These are phyloP conservation scores for Sebastes oblongus DNA, from an alignment of 2,797 vertebrate species.

Conservation along the genomic window DNA sequence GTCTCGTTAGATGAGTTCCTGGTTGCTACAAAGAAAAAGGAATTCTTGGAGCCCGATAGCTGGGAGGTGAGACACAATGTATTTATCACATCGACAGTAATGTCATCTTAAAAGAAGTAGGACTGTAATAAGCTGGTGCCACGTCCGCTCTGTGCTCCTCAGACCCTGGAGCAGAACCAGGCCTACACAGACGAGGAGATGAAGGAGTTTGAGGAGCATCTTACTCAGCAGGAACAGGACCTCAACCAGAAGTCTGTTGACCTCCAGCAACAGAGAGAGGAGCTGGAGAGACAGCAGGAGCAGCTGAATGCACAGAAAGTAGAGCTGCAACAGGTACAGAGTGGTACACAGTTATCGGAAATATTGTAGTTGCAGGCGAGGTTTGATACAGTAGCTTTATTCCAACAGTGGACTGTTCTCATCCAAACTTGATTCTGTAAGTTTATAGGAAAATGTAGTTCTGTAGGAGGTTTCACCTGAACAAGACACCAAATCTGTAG, in stretches of 20 bases:
- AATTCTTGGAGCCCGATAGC: conserved; percentile 95
- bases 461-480: not conserved
- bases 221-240: conserved; percentile 89
- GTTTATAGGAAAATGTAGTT: not conserved
- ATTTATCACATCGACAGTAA: not conserved
- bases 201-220: conserved; percentile 93
- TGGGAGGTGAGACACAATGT: conserved; percentile 89
- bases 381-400: not conserved
- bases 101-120: not conserved
- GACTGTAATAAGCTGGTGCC: not conserved
- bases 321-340: conserved; percentile 90
- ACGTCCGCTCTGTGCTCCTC: conserved; percentile 8
- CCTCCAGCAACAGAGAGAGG: conserved; percentile 91
- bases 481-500: not conserved
- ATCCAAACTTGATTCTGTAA: not conserved
- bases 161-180: conserved; percentile 96
- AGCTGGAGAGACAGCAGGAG: conserved; percentile 91
- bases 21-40: conserved; percentile 91
- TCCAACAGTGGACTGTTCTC: not conserved
- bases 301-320: conserved; percentile 93
- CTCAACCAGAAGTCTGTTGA: conserved; percentile 87
- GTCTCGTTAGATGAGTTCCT: conserved; percentile 94
- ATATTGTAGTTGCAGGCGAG: not conserved
- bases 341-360: not conserved
- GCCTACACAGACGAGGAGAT: conserved; percentile 94